A percentile compares a stretch with the other conserved stretches of the same genome.
phyloP scores from a whole-genome alignment of 2,113 vertebrate genomes.

The Myrmecophaga tridactyla region DNA sequence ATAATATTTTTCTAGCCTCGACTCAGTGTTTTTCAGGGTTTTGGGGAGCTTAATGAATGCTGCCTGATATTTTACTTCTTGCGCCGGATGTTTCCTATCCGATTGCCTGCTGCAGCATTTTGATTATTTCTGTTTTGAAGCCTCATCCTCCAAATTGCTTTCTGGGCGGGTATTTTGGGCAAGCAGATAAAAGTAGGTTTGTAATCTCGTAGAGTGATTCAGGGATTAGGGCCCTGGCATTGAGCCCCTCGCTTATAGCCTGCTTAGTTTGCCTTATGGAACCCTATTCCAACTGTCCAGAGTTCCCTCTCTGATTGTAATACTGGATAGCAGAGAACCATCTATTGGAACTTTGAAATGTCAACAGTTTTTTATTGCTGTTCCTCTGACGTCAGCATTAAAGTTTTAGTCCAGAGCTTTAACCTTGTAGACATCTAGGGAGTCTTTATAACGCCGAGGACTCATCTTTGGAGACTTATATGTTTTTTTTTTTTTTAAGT shows the following conservation, averaged over 20 bases:
- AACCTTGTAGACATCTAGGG: too few relatives aligned
- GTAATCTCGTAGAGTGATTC: conserved; percentile 40
- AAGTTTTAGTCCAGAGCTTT: not conserved
- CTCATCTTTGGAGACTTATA: not conserved
- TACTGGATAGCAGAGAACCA: not conserved
- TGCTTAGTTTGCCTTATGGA: not conserved
- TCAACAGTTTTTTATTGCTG: not conserved
- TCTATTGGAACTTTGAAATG: not conserved
- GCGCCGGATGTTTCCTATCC: not conserved
- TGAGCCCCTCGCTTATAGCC: not conserved
- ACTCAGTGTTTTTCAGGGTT: conserved; percentile 1
- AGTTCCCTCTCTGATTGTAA: not conserved
- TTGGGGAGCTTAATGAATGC: not conserved
- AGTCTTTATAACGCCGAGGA: not conserved
- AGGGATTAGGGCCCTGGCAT: not conserved
- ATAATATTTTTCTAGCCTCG: conserved; percentile 20
- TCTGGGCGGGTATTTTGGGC: not conserved
- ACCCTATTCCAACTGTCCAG: not conserved
- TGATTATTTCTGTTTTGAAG: conserved; percentile 58
- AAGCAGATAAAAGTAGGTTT: conserved; percentile 47
- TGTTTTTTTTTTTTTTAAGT: not conserved
- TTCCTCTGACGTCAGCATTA: not conserved
- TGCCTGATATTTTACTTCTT: not conserved
- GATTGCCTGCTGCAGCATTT: conserved; percentile 43
- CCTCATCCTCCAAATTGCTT: conserved; percentile 53